Evolutionary conservation across 1,140 invertebrate genomes (phyloP).

Genomic region (Lysiphlebus fabarum): DNA sequence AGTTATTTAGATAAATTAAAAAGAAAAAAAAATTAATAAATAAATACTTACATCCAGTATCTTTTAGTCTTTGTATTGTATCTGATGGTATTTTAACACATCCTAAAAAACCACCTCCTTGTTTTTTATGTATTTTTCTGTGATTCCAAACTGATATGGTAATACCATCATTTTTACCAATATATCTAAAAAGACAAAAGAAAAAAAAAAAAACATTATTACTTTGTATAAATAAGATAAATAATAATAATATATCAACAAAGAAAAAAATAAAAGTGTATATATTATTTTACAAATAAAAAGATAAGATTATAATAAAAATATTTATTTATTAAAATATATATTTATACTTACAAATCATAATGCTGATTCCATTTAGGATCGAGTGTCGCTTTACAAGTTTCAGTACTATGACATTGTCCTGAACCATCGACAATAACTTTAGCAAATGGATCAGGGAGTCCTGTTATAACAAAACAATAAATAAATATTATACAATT

Average conservation of each 20-base stretch:
- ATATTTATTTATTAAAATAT: slow-evolving; percentile 15
- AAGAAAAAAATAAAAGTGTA: too few relatives aligned
- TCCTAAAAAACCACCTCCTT: slow-evolving; percentile 89
- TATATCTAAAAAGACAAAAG: slow-evolving; percentile 57
- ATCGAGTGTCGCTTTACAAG: slow-evolving; percentile 90
- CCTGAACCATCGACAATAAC: slow-evolving; percentile 94
- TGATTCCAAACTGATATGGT: slow-evolving; percentile 96
- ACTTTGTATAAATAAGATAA: background rate
- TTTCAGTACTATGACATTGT: slow-evolving; percentile 91
- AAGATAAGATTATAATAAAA: background rate
- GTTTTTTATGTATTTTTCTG: slow-evolving; percentile 91
- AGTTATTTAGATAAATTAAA: slow-evolving; percentile 14
- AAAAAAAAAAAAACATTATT: slow-evolving; percentile 27
- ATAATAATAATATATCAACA: too few relatives aligned
- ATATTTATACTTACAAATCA: slow-evolving; percentile 73
- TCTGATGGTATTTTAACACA: slow-evolving; percentile 89
- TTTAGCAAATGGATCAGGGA: slow-evolving; percentile 96
- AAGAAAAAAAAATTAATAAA: slow-evolving; percentile 19
- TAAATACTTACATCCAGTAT: slow-evolving; percentile 88
- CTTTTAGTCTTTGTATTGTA: slow-evolving; percentile 89
- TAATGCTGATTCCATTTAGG: slow-evolving; percentile 99
- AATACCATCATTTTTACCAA: slow-evolving; percentile 88
- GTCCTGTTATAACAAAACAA: slow-evolving; percentile 65
- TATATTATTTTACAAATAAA: too few relatives aligned
- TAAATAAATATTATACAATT: slow-evolving; percentile 13